Conservation (phyloP, 1,140 invertebrate species). For the Drosophila watanabei region DNA sequence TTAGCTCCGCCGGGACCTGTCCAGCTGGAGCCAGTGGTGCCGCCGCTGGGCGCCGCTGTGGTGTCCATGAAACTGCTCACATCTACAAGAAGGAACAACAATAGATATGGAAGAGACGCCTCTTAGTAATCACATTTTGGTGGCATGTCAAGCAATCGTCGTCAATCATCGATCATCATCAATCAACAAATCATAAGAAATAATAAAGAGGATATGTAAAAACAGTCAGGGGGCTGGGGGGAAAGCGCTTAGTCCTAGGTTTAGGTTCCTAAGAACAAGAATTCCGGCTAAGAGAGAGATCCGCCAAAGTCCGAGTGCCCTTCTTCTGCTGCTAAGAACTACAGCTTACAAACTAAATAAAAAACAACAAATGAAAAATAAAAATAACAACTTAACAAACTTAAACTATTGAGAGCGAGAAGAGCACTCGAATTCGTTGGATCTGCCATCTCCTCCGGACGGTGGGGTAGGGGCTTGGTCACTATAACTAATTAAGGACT, state of each 20-base stretch:
- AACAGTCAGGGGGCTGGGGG: constrained; percentile 11
- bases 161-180: constrained; percentile 4
- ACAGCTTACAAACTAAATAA: constrained; percentile 32
- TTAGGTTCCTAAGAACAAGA: constrained; percentile 27
- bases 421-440: constrained; percentile 33
- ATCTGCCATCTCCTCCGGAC: constrained; percentile 32
- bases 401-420: constrained; percentile 22
- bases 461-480: not conserved
- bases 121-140: constrained; percentile 61
- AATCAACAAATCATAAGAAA: constrained; percentile 30
- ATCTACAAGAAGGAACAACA: constrained; percentile 77
- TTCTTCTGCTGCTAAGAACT: constrained; percentile 3
- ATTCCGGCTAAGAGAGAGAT: constrained; percentile 22
- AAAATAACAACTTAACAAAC: constrained; percentile 22
- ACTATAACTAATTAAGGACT: constrained; percentile 23
- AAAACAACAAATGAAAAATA: not conserved
- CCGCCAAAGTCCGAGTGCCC: constrained; percentile 18
- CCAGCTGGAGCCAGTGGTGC: constrained; percentile 12
- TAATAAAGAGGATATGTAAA: constrained; percentile 28
- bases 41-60: constrained; percentile 30
- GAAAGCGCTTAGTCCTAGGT: constrained; percentile 33
- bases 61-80: constrained; percentile 74
- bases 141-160: constrained; percentile 23
- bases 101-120: constrained; percentile 7
- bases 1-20: constrained; percentile 5